These are phyloP conservation scores for Glareola pratincola DNA, from an alignment of 2,113 vertebrate species.

Conservation along the genomic window DNA sequence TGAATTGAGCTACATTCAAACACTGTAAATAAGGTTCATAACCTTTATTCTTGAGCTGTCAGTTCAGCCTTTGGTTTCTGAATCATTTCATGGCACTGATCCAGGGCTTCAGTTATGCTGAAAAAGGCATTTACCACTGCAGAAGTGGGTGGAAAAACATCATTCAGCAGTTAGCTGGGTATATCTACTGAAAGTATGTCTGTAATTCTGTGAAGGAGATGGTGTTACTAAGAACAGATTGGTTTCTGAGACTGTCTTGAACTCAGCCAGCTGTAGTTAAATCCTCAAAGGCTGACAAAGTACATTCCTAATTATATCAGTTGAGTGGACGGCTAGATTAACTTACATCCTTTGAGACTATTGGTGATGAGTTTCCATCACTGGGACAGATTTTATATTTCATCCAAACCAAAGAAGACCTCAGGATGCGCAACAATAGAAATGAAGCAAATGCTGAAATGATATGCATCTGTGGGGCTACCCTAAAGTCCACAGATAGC, in stretches of 20 bases:
- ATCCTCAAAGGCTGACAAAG: conserved; percentile 42
- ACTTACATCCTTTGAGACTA: conserved; percentile 35
- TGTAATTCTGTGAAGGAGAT: conserved; percentile 52
- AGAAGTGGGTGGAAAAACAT: conserved; percentile 14
- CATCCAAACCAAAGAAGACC: background rate
- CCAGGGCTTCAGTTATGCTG: background rate
- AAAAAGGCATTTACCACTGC: conserved; percentile 5
- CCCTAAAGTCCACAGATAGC: background rate
- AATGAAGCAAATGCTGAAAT: background rate
- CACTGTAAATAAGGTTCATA: background rate
- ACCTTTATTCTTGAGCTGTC: background rate
- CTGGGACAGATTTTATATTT: background rate
- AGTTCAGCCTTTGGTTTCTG: background rate
- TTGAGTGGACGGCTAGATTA: conserved; percentile 31
- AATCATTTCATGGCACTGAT: background rate
- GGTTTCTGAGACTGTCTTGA: conserved; percentile 38
- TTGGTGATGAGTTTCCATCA: background rate
- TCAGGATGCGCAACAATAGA: background rate
- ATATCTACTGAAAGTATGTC: conserved; percentile 40
- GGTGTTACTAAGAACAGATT: conserved; percentile 60
- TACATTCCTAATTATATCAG: conserved; percentile 48
- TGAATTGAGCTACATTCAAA: background rate
- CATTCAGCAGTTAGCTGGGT: background rate
- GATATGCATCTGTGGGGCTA: background rate
- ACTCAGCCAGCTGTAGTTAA: conserved; percentile 61